Conservation (phyloP, 2,797 vertebrate species). For the Iguana delicatissima region DNA sequence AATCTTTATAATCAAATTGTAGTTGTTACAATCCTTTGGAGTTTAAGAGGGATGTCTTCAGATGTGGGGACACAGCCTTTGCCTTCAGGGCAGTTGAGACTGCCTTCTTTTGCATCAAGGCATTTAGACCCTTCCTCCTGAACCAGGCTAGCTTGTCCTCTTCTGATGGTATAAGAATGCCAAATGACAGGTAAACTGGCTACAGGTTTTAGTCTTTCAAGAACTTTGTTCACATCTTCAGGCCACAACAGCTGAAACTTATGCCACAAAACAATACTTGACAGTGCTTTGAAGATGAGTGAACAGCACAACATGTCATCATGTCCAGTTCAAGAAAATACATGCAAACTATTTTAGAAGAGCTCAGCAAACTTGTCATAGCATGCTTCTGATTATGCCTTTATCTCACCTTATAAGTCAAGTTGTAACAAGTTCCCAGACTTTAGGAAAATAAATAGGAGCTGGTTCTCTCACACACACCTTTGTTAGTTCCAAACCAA, state of each 20-base stretch:
- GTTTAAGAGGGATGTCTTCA: neutral
- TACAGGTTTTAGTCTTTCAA: neutral
- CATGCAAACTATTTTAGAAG: neutral
- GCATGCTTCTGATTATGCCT: neutral
- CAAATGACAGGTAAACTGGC: neutral
- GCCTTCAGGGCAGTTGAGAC: neutral
- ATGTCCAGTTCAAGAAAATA: neutral
- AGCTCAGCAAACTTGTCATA: neutral
- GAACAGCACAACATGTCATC: no score
- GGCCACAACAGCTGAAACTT: neutral
- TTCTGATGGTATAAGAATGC: neutral
- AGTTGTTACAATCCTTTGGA: neutral
- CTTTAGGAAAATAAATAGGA: neutral
- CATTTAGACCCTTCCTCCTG: neutral
- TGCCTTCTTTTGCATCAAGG: neutral
- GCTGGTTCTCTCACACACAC: no score
- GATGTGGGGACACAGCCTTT: neutral
- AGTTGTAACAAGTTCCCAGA: neutral
- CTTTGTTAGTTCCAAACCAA: neutral
- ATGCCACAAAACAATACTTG: neutral
- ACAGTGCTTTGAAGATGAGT: no score
- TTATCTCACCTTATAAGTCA: neutral
- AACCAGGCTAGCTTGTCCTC: neutral
- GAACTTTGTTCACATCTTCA: neutral
- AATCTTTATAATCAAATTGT: neutral